Base-by-base conservation (phyloP, 2,113 vertebrate species). In the Fregata magnificens region DNA sequence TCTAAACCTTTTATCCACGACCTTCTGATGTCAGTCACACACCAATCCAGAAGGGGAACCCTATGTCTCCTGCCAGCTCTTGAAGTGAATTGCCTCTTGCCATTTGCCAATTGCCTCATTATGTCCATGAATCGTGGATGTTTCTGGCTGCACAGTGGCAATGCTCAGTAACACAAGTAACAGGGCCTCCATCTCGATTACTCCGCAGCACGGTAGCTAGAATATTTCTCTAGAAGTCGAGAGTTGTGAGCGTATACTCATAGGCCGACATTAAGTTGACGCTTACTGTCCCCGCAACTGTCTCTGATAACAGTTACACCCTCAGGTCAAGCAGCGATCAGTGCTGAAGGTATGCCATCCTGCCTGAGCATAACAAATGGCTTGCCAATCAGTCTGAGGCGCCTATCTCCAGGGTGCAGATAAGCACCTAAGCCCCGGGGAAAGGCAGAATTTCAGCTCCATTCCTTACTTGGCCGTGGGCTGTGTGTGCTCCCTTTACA, bases 161-260 rank as follows among this genome's bases (percentile, higher is more conserved):
- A 4, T 38, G 16, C 44, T 88, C 32, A 59, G 55, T 32, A 55
- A 38, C 9, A 31, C 11, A 73, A 73, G 22, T n/a, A 62, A 36
- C 1, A 2, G 28, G 13, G 32, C 31, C 58, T 80, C 44, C 20
- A 8, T 55, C 32, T 59, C 1, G 0, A 25, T 52, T 52, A 22
- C 16, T 56, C 36, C 42, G 44, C 26, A 34, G 34, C 28, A n/a
- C 0, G 2, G 28, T 36, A 58, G 50, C 22, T 16, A n/a, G 50
- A 36, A 18, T 50, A 71, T 53, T 95, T 61, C 45, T 83, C 22
- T n/a, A 47, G 28, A 77, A 78, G n/a, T 55, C 42, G 32, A 25
- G 52, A 73, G 16, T 5, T 83, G 10, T 31, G 29, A 31, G 9
- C 31, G 24, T 44, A 13, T 58, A 53, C 55, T 74, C 9, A 29